Percentiles rank a stretch among this genome's conserved stretches.
Conservation (phyloP, 2,797 vertebrate species). For the Taenioides sp. region DNA sequence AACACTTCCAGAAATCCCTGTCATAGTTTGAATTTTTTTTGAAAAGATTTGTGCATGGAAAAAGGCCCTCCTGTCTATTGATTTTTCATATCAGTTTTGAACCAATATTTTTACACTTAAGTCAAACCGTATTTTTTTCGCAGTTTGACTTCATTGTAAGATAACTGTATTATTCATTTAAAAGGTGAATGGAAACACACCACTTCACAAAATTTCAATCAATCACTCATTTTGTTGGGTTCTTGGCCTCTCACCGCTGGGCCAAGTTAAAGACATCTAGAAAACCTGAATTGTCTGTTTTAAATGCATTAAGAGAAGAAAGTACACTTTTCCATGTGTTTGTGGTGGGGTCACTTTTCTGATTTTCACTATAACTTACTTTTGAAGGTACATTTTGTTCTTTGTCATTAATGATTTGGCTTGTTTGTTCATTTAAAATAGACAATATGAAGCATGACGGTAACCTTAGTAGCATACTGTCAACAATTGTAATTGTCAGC, state of each 20-base stretch:
- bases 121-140: neutral
- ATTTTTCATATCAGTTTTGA: neutral
- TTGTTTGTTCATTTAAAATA: conserved; percentile 13
- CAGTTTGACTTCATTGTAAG: neutral
- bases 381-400: conserved; percentile 16
- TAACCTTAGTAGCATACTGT: neutral
- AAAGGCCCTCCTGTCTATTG: neutral
- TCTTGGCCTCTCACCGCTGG: conserved; percentile 2
- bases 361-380: conserved; percentile 19
- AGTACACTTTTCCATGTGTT: neutral
- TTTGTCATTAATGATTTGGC: conserved; percentile 15
- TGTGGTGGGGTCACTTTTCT: conserved; percentile 1
- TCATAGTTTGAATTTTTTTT: neutral
- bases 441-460: conserved; percentile 15
- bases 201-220: conserved; percentile 2
- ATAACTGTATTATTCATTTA: conserved; percentile 1
- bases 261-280: conserved; percentile 2
- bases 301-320: conserved; percentile 8
- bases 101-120: neutral
- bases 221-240: neutral
- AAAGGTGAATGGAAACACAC: neutral
- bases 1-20: neutral
- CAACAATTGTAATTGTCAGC: neutral
- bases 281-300: neutral
- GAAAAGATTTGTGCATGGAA: neutral